Evolutionary conservation across 2,888 invertebrate genomes (phyloP).

Genomic region (Camponotus fellah): DNA sequence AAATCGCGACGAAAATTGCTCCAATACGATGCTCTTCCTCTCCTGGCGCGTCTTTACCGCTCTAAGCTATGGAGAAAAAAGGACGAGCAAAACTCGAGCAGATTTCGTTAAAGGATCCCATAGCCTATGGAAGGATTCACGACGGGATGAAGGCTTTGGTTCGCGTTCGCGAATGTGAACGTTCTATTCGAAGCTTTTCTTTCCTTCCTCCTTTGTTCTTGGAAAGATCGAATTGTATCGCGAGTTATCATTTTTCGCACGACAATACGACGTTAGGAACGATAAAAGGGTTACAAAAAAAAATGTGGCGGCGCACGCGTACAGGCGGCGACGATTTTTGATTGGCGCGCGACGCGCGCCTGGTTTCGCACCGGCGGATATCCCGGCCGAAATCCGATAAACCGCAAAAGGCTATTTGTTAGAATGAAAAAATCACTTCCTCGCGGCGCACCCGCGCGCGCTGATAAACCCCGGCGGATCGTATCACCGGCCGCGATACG

Average conservation of each 20-base stretch:
- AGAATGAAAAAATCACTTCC: conserved; percentile 84
- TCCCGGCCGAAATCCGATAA: conserved; percentile 79
- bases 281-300: background rate
- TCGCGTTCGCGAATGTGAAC: background rate
- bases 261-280: conserved; percentile 2
- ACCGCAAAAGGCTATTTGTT: conserved; percentile 85
- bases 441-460: conserved; percentile 69
- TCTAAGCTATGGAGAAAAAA: background rate
- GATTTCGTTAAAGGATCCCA: conserved; percentile 18
- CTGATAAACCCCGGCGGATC: conserved; percentile 78
- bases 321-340: conserved; percentile 57
- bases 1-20: conserved; percentile 83
- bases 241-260: conserved; percentile 18
- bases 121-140: background rate
- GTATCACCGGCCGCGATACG: conserved; percentile 80
- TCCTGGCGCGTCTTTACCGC: background rate
- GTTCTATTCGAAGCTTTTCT: background rate
- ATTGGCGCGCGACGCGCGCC: conserved; percentile 68
- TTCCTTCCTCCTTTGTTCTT: background rate
- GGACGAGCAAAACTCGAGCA: background rate
- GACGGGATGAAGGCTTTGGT: background rate
- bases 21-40: conserved; percentile 65
- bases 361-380: conserved; percentile 76
- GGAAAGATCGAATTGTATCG: conserved; percentile 6
- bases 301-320: conserved; percentile 18